Evolutionary conservation across 2,888 invertebrate genomes (phyloP).

Genomic region (Serrognathus titanus): DNA sequence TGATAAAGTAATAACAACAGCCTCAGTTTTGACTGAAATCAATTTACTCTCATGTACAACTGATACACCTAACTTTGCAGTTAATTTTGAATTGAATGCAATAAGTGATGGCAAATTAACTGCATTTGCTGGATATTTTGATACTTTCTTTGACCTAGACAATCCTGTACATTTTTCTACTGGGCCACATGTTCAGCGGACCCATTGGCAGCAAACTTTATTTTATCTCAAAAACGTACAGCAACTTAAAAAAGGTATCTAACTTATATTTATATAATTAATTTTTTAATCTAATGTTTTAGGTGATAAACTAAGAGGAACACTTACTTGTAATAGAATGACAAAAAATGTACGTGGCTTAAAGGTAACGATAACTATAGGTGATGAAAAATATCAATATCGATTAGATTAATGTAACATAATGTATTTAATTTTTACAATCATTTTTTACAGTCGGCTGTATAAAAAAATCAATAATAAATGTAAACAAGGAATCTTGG

Average conservation of each 20-base stretch:
- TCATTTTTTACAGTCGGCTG: slow-evolving; percentile 24
- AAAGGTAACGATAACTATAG: slow-evolving; percentile 64
- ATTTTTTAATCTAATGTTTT: slow-evolving; percentile 29
- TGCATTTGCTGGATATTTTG: slow-evolving; percentile 87
- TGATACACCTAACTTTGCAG: slow-evolving; percentile 68
- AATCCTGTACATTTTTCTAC: slow-evolving; percentile 71
- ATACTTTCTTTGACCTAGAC: slow-evolving; percentile 76
- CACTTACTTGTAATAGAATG: slow-evolving; percentile 70
- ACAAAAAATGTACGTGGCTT: slow-evolving; percentile 72
- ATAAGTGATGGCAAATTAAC: slow-evolving; percentile 67
- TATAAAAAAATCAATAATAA: slow-evolving; percentile 20
- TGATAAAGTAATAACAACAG: slow-evolving; percentile 63
- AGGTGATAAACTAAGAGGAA: slow-evolving; percentile 63
- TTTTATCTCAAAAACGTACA: slow-evolving; percentile 77
- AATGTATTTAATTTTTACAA: slow-evolving; percentile 29
- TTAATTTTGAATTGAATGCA: slow-evolving; percentile 65
- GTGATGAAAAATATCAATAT: slow-evolving; percentile 60
- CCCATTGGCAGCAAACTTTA: slow-evolving; percentile 95
- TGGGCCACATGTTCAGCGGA: slow-evolving; percentile 67
- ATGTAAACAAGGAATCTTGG: slow-evolving; percentile 15
- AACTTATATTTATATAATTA: neutral
- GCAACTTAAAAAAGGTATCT: slow-evolving; percentile 62
- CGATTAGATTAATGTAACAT: slow-evolving; percentile 55
- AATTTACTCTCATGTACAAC: slow-evolving; percentile 73
- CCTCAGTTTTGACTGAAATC: slow-evolving; percentile 64